These are phyloP conservation scores for Erannis defoliaria DNA, from an alignment of 2,888 invertebrate genomes.

Conservation along the genomic window DNA sequence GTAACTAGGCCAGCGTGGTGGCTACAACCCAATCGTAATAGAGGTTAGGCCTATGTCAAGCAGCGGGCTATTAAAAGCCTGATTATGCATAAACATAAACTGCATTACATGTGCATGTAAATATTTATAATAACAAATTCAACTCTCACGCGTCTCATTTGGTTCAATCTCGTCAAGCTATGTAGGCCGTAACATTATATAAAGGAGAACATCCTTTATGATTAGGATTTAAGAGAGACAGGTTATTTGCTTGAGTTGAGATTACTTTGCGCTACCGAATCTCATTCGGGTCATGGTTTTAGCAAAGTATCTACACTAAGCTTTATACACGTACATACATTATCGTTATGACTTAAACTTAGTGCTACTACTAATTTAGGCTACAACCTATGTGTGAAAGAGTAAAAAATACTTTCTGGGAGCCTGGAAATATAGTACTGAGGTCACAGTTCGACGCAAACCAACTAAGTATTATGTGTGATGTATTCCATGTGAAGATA, in stretches of 20 bases:
- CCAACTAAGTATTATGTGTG: no score
- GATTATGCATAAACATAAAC: no score
- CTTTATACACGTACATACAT: conserved; percentile 1
- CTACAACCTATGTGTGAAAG: no score
- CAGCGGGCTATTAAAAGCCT: no score
- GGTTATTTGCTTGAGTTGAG: background rate
- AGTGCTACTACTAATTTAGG: background rate
- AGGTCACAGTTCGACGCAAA: no score
- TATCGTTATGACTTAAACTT: background rate
- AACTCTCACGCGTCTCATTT: conserved; percentile 3
- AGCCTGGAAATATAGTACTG: no score
- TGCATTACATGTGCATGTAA: background rate
- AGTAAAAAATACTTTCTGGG: no score
- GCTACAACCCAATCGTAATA: no score
- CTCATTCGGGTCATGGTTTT: conserved; percentile 1
- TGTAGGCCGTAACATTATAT: conserved; percentile 2
- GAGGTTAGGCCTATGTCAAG: no score
- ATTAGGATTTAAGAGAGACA: background rate
- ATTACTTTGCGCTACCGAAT: conserved; percentile 1
- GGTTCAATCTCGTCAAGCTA: conserved; percentile 1
- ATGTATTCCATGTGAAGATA: no score
- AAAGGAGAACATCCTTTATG: conserved; percentile 2
- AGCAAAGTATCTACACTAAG: background rate
- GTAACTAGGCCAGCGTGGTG: no score
- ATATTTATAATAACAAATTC: background rate